Evolutionary conservation across 2,888 invertebrate species (phyloP), one percentile per base, ranked within the genome.

Genomic region (Myathropa florea): DNA sequence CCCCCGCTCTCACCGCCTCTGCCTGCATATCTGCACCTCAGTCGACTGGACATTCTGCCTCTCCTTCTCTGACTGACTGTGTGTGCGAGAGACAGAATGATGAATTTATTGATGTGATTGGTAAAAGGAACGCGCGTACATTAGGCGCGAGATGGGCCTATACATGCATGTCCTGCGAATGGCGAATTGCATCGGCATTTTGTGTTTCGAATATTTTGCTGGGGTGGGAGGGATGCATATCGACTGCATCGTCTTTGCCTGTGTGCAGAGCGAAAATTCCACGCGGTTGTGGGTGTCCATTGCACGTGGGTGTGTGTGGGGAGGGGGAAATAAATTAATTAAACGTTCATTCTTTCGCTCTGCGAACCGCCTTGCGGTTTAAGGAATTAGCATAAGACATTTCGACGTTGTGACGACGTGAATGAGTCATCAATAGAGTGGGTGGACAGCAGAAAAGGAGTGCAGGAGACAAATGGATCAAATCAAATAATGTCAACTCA

Each of bases 81-180:
- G 18, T 18, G 46, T 4, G 7, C 7, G 18, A 4, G 46, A 46
- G 46, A 46, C 12, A 3, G 33, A 33, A 33, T 12, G 12, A 33
- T 0, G 33, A 12, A 12, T 18, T 46, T 46, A 46, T 46, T 46
- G 46, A 46, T 46, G 46, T 6, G 18, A 46, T 46, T 79, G 70
- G 73, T 59, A 65, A 77, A 83, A 68, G 64, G 73, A 83, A 68
- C 59, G 73, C 83, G 83, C 78, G 73, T 76, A 57, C 23, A 68
- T 64, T 63, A 73, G 28, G 77, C 75, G 76, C 46, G n/a, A n/a
- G 46, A 67, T 28, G 6, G 23, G 39, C 76, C 60, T 28, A 57
- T 9, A 57, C 76, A 59, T 53, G 46, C 63, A 60, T 10, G 26
- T 12, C 18, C n/a, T n/a, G n/a, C n/a, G n/a, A n/a, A n/a, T 82